Conservation (phyloP, 2,797 vertebrate genomes). For the Gadopsis bispinosus region DNA sequence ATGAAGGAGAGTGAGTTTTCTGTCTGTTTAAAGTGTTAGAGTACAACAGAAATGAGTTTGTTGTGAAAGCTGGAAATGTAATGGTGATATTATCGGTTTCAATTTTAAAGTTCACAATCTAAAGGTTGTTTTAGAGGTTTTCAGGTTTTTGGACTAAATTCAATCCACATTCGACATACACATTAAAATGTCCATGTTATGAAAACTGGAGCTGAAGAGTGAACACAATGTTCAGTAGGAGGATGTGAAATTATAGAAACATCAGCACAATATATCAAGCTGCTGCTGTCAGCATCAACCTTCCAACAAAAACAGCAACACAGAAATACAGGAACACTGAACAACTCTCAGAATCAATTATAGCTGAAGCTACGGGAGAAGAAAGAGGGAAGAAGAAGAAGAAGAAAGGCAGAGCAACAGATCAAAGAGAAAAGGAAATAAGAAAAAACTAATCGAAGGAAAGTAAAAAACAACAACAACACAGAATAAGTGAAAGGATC, state of each 20-base stretch:
- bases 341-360: slow-evolving; percentile 17
- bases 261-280: background rate
- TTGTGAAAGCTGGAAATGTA: background rate
- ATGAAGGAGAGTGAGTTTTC: background rate
- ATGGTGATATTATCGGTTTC: background rate
- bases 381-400: background rate
- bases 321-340: background rate
- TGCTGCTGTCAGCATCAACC: background rate
- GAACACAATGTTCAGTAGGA: background rate
- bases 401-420: background rate
- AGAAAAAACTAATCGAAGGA: background rate
- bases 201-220: slow-evolving; percentile 4
- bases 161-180: background rate
- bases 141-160: background rate
- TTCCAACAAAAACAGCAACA: background rate
- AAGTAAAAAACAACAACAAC: background rate
- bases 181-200: background rate
- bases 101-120: background rate
- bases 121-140: background rate
- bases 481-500: background rate
- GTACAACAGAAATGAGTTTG: background rate
- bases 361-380: background rate
- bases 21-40: background rate
- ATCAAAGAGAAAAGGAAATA: slow-evolving; percentile 4
- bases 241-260: slow-evolving; percentile 18